These are phyloP conservation scores for Cottus gobio DNA, from an alignment of 2,113 vertebrate species.

Conservation along the genomic window DNA sequence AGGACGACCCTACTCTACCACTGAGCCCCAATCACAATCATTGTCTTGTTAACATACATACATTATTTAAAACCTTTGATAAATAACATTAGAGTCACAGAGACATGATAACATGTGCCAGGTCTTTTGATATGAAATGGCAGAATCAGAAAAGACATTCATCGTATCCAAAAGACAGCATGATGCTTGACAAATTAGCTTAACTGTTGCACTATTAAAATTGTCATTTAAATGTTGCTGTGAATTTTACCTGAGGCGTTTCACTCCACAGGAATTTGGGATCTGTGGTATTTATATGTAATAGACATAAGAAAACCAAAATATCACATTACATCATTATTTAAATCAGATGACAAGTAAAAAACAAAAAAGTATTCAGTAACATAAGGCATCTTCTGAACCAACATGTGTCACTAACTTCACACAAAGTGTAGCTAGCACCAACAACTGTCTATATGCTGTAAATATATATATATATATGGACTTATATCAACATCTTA, in stretches of 20 bases:
- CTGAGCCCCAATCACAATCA: background rate
- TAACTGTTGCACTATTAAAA: background rate
- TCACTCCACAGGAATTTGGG: slow-evolving; percentile 24
- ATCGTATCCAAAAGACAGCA: background rate
- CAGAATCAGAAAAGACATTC: background rate
- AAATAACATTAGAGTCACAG: background rate
- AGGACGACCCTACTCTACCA: too few species aligned
- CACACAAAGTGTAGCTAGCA: background rate
- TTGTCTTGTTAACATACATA: background rate
- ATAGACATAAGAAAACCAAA: slow-evolving; percentile 34
- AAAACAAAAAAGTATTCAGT: background rate
- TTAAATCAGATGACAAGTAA: background rate
- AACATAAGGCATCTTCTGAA: background rate
- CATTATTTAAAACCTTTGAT: background rate
- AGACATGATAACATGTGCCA: background rate
- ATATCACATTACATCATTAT: slow-evolving; percentile 1
- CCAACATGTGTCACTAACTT: background rate
- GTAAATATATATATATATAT: too few species aligned
- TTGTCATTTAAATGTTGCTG: background rate
- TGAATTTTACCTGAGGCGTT: slow-evolving; percentile 52
- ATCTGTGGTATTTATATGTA: slow-evolving; percentile 41
- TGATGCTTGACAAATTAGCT: background rate
- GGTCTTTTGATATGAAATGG: background rate
- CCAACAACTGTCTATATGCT: background rate
- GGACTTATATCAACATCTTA: slow-evolving; percentile 2